These are phyloP conservation scores for Notodonta dromedarius DNA, from an alignment of 2,888 invertebrate species.

Conservation along the genomic window DNA sequence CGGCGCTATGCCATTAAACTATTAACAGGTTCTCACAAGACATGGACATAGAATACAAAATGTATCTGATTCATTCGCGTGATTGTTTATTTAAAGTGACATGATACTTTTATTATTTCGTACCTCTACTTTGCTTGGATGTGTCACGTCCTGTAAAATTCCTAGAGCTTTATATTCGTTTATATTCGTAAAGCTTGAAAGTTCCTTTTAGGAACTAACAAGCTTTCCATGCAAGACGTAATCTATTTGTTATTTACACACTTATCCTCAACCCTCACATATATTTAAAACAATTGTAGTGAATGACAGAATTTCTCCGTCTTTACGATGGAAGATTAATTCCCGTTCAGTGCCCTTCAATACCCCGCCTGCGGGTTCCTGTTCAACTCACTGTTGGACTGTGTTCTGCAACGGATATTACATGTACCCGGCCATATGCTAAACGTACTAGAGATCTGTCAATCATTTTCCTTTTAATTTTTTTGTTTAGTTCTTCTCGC, in stretches of 20 bases:
- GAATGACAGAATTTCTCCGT: slow-evolving; percentile 14
- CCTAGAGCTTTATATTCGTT: not conserved
- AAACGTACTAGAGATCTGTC: slow-evolving; percentile 11
- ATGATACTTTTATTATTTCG: slow-evolving; percentile 10
- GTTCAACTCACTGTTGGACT: slow-evolving; percentile 32
- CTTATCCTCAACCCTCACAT: not conserved
- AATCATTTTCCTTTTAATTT: slow-evolving; percentile 6
- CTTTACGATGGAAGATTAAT: slow-evolving; percentile 49
- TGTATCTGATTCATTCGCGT: slow-evolving; percentile 47
- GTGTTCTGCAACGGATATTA: slow-evolving; percentile 54
- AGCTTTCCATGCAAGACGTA: not conserved
- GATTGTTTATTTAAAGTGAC: slow-evolving; percentile 35
- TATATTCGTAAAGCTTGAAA: no score
- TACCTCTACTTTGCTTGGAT: not conserved
- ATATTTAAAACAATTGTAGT: not conserved
- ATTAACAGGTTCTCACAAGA: slow-evolving; percentile 42
- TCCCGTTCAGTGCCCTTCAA: slow-evolving; percentile 41
- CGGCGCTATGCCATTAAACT: slow-evolving; percentile 7
- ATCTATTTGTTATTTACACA: not conserved
- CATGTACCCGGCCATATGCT: slow-evolving; percentile 25
- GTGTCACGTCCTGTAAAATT: not conserved
- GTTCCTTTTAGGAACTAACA: not conserved
- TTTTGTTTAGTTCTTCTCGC: slow-evolving; percentile 1
- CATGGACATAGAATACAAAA: slow-evolving; percentile 49
- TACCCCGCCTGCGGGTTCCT: slow-evolving; percentile 33